Conservation (phyloP, 2,888 invertebrate genomes). For the Pollenia griseotomentosa region DNA sequence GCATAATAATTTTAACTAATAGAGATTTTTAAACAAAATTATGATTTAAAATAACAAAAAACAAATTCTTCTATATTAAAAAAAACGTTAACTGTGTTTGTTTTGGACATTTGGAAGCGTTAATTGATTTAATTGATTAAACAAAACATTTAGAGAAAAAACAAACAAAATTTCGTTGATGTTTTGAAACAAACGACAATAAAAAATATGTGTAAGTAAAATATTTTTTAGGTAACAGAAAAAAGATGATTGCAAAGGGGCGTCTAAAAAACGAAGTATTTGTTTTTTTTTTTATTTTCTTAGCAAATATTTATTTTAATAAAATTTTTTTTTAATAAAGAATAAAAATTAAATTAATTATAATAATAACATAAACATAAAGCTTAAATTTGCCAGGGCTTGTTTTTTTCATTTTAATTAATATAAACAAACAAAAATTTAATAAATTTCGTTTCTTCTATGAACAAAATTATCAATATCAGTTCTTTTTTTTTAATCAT, state of each 20-base stretch:
- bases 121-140: constrained; percentile 68
- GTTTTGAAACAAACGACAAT: constrained; percentile 59
- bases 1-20: constrained; percentile 68
- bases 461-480: constrained; percentile 70
- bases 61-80: constrained; percentile 72
- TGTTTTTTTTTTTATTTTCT: constrained; percentile 30
- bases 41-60: constrained; percentile 68
- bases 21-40: constrained; percentile 74
- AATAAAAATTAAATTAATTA: constrained; percentile 63
- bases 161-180: constrained; percentile 66
- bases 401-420: constrained; percentile 24
- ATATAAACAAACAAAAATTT: constrained; percentile 45
- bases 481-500: constrained; percentile 66
- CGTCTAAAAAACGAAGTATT: constrained; percentile 56
- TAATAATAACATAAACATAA: constrained; percentile 67
- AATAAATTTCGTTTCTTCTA: constrained; percentile 52
- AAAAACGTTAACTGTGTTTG: constrained; percentile 74
- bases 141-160: constrained; percentile 72
- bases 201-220: constrained; percentile 43
- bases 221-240: constrained; percentile 64
- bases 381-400: constrained; percentile 62
- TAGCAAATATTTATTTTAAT: constrained; percentile 53
- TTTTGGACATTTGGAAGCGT: constrained; percentile 73
- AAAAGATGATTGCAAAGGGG: constrained; percentile 62
- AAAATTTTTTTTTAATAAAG: constrained; percentile 60